Evolutionary conservation across 2,888 invertebrate genomes (phyloP), one percentile per base, ranked within the genome.

Genomic region (Noctuana brunneofusca): DNA sequence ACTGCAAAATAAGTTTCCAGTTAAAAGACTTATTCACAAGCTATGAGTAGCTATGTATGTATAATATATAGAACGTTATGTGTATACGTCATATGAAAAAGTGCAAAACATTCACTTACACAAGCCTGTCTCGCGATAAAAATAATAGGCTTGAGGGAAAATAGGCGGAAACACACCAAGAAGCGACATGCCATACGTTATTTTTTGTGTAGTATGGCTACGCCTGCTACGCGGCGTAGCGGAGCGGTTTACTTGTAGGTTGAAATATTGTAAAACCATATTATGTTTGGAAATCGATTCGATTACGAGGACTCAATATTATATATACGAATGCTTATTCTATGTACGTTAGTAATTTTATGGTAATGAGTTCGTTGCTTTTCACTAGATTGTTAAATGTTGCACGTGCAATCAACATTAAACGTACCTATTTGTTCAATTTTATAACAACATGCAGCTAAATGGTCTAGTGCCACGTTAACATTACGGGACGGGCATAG

Each of bases 101-200:
- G 52, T 52, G 43, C 22, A 50, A 57, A 57, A 63, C 41, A 57
- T 57, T 63, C 56, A 57, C 63, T 57, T 63, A 63, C 55, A 55
- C 30, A 49, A 63, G 27, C 38, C 38, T 49, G 50, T 56, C 22
- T 27, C 50, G 55, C 41, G 62, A 63, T 63, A 63, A 63, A 57
- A 63, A 43, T 63, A 63, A 63, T 63, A 50, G 49, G 56, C 63
- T 63, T 41, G 41, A 22, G 43, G 63, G 52, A 32, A 57, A 52
- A 63, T 18, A 58, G 14, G 43, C 38, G 55, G 30, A 32, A 18
- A 18, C 22, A 30, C 48, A 58, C 32, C 24, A 58, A 52, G 41
- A 41, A 50, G 58, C 58, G 41, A 52, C 50, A 48, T 49, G 30
- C 50, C 27, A 35, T 12, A 18, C 24, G 48, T 49, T 35, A 24